Percentiles rank a stretch among this genome's conserved stretches.
Conservation (phyloP, 2,888 invertebrate genomes). For the Parnassius apollo region DNA sequence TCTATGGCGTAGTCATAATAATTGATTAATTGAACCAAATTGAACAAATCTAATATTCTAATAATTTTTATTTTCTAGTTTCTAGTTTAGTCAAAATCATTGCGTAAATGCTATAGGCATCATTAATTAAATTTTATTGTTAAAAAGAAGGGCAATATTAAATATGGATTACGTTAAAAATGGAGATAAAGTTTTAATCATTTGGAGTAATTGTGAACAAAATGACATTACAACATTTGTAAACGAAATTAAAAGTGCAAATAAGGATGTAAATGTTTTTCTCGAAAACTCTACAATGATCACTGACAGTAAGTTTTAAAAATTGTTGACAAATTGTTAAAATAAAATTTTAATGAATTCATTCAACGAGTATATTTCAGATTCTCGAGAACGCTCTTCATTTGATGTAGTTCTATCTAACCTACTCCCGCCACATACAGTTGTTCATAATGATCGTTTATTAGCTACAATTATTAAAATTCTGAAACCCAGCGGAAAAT, state of each 20-base stretch:
- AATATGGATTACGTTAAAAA: conserved; percentile 57
- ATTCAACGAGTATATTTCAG: conserved; percentile 52
- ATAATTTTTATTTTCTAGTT: no score
- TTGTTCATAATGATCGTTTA: conserved; percentile 65
- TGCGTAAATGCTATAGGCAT: no score
- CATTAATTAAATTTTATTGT: no score
- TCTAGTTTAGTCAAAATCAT: no score
- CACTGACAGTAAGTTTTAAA: conserved; percentile 75
- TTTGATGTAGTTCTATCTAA: conserved; percentile 83
- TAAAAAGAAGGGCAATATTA: no score
- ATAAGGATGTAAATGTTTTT: conserved; percentile 71
- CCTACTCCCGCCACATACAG: conserved; percentile 61
- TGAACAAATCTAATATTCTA: no score
- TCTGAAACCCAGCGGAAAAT: conserved; percentile 83
- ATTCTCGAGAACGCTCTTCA: conserved; percentile 78
- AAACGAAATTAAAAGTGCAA: conserved; percentile 69
- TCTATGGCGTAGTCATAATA: no score
- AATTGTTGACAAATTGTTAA: background rate
- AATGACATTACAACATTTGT: conserved; percentile 76
- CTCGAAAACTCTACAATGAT: conserved; percentile 83
- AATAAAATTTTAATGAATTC: background rate
- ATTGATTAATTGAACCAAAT: no score
- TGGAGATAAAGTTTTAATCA: conserved; percentile 75
- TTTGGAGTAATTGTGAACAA: conserved; percentile 78
- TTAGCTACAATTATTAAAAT: conserved; percentile 81